Evolutionary conservation across 1,140 invertebrate species (phyloP).

Genomic region (Drosophila cardini): DNA sequence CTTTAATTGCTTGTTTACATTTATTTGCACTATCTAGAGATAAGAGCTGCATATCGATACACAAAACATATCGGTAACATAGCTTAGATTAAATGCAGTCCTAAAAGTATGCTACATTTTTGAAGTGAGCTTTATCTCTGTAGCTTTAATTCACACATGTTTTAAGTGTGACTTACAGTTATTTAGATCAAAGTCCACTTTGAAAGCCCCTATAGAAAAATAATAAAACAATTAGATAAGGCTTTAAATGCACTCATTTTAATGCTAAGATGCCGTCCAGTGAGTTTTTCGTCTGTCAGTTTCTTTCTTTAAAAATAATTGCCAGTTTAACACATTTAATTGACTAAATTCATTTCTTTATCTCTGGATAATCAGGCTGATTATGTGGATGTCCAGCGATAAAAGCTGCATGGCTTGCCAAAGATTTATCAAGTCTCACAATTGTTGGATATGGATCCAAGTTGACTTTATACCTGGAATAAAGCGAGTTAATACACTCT

Average conservation of each 20-base stretch:
- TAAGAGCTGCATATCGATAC: no score
- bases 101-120: neutral
- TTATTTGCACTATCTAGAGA: no score
- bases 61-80: no score
- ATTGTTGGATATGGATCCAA: conserved; percentile 94
- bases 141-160: neutral
- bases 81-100: neutral
- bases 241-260: neutral
- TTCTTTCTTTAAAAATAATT: conserved; percentile 59
- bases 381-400: conserved; percentile 92
- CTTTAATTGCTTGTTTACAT: no score
- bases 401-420: conserved; percentile 93
- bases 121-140: neutral
- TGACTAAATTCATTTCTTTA: conserved; percentile 85
- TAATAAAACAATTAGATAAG: no score
- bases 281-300: neutral
- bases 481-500: neutral
- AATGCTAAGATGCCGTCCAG: neutral
- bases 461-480: conserved; percentile 93
- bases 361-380: conserved; percentile 95
- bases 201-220: no score
- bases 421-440: conserved; percentile 90
- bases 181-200: no score
- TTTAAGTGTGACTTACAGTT: no score
- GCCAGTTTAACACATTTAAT: conserved; percentile 79